Conservation (phyloP, 2,888 invertebrate species). For the Meganola albula region DNA sequence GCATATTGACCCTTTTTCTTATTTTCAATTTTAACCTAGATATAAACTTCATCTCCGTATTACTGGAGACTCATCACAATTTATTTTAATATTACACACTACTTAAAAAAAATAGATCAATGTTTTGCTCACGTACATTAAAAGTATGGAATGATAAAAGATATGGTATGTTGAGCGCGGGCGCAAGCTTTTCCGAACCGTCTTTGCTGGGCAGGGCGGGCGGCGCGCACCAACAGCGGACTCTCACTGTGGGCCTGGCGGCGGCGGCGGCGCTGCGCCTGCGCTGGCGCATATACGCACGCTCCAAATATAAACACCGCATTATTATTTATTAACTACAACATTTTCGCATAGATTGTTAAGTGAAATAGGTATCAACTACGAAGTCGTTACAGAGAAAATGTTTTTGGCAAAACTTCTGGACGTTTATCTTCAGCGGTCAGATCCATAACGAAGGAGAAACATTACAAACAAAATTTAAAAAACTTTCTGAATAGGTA, state of each 20-base stretch:
- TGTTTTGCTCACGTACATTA: conserved; percentile 24
- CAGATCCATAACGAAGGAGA: conserved; percentile 19
- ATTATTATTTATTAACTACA: conserved; percentile 68
- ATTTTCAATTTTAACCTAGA: no score
- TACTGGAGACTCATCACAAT: no score
- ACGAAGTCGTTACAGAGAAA: conserved; percentile 33
- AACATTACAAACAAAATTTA: conserved; percentile 9
- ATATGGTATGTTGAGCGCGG: conserved; percentile 15
- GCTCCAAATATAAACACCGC: conserved; percentile 46
- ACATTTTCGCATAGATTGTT: conserved; percentile 54
- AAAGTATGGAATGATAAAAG: conserved; percentile 9
- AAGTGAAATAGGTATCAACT: conserved; percentile 46
- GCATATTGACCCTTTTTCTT: no score
- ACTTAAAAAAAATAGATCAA: no score
- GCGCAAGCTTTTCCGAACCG: conserved; percentile 15
- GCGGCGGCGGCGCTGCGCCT: conserved; percentile 17
- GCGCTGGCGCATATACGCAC: conserved; percentile 30
- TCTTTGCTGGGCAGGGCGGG: conserved; percentile 13
- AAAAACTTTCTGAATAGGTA: conserved; percentile 6
- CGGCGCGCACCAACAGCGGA: conserved; percentile 27
- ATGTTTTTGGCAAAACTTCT: conserved; percentile 51
- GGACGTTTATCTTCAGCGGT: conserved; percentile 30
- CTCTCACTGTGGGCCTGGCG: conserved; percentile 39
- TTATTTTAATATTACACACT: no score
- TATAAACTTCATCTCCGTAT: no score